Conservation (phyloP, 1,140 invertebrate species). For the Nautilus pompilius region DNA sequence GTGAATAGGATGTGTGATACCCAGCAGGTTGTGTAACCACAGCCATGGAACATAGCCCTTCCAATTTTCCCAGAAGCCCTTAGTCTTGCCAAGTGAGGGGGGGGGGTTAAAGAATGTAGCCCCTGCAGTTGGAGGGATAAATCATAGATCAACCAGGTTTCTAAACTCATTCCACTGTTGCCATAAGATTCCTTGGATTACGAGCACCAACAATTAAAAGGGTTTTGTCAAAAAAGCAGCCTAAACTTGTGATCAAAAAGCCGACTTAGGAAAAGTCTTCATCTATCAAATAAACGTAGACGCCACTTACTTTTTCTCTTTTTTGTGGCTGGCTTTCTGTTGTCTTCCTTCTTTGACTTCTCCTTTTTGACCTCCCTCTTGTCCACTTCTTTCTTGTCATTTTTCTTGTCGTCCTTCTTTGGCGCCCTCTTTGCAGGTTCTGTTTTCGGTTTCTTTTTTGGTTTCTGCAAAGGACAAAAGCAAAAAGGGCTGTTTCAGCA, state of each 20-base stretch:
- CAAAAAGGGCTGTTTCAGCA: too few species aligned
- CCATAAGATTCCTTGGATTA: background rate
- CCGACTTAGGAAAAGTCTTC: background rate
- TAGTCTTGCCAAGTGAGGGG: too few species aligned
- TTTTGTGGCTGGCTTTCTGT: conserved; percentile 26
- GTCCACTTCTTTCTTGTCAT: conserved; percentile 33
- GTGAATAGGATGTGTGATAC: too few species aligned
- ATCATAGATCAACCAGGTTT: background rate
- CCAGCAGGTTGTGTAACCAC: too few species aligned
- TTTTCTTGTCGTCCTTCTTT: conserved; percentile 40
- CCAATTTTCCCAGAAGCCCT: too few species aligned
- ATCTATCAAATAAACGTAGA: background rate
- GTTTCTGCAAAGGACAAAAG: too few species aligned
- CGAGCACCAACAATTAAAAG: too few species aligned
- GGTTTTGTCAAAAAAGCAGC: background rate
- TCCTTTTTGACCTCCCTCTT: conserved; percentile 33
- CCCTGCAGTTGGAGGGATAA: background rate
- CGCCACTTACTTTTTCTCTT: conserved; percentile 23
- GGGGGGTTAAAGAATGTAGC: background rate
- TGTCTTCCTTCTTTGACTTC: conserved; percentile 16
- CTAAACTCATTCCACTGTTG: background rate
- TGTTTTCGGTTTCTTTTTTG: conserved; percentile 36
- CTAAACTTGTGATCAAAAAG: background rate
- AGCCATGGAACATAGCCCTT: too few species aligned
- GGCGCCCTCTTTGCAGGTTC: conserved; percentile 34